Evolutionary conservation across 1,140 invertebrate genomes (phyloP).

Genomic region (Zaprionus africanus): DNA sequence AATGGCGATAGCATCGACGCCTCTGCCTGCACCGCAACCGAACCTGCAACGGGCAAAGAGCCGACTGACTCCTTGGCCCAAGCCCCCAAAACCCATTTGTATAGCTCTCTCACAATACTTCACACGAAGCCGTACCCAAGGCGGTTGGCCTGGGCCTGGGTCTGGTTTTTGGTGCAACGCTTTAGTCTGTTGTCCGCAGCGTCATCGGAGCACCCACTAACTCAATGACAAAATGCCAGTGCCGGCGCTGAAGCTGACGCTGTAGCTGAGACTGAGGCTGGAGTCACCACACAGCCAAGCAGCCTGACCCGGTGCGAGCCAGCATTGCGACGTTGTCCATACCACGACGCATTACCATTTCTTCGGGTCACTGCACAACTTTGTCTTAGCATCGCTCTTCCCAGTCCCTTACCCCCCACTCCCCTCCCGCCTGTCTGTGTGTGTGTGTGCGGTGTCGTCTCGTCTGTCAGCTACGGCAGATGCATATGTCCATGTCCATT

Average conservation of each 20-base stretch:
- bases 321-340: conserved; percentile 8
- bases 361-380: conserved; percentile 78
- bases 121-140: conserved; percentile 63
- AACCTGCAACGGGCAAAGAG: conserved; percentile 50
- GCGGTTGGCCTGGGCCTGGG: neutral
- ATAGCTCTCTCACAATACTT: conserved; percentile 83
- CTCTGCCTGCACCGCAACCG: conserved; percentile 44
- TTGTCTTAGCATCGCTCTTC: conserved; percentile 7
- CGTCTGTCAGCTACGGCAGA: conserved; percentile 67
- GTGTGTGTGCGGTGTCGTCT: conserved; percentile 15
- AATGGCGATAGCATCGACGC: conserved; percentile 81
- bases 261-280: neutral
- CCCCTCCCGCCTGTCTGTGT: neutral
- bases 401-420: neutral
- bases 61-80: conserved; percentile 74
- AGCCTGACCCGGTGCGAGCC: conserved; percentile 44
- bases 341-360: conserved; percentile 74
- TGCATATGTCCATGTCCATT: conserved; percentile 75
- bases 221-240: conserved; percentile 79
- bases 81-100: conserved; percentile 79
- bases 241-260: conserved; percentile 1
- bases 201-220: conserved; percentile 72
- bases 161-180: conserved; percentile 3
- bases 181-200: conserved; percentile 17
- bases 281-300: conserved; percentile 16